Conservation (phyloP, 2,797 vertebrate species). For the Sebastes vulpes region DNA sequence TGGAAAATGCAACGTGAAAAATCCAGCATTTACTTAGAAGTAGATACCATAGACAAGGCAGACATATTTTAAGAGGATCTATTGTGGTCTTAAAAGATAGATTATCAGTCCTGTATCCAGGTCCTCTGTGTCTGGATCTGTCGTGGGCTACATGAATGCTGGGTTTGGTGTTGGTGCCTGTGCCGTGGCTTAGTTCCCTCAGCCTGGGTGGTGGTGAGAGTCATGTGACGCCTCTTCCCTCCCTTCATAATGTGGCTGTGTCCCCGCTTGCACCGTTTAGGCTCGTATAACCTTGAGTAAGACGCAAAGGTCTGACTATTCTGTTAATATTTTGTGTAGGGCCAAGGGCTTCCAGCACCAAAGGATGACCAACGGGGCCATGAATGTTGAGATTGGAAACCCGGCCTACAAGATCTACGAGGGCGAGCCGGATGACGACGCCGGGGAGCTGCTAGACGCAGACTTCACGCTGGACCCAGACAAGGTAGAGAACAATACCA, state of each 20-base stretch:
- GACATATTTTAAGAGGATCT: conserved; percentile 8
- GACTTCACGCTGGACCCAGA: conserved; percentile 95
- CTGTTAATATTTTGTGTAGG: conserved; percentile 70
- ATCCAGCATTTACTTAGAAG: conserved; percentile 56
- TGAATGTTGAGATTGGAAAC: conserved; percentile 98
- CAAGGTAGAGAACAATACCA: conserved; percentile 86
- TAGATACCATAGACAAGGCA: neutral
- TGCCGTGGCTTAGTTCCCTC: conserved; percentile 65
- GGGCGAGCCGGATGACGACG: conserved; percentile 92
- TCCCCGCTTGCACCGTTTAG: conserved; percentile 55
- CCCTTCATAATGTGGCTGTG: conserved; percentile 60
- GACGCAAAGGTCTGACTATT: neutral
- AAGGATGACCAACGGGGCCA: conserved; percentile 95
- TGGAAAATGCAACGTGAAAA: conserved; percentile 63
- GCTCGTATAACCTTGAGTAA: neutral
- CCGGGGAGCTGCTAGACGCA: conserved; percentile 91
- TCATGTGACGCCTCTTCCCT: conserved; percentile 54
- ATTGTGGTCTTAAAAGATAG: conserved; percentile 1
- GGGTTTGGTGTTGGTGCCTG: conserved; percentile 69
- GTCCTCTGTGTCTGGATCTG: conserved; percentile 32
- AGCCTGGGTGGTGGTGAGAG: conserved; percentile 67
- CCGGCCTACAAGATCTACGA: conserved; percentile 99
- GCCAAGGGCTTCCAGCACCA: conserved; percentile 98
- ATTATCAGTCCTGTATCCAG: conserved; percentile 1
- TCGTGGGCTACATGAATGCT: conserved; percentile 63